Base-by-base conservation (phyloP, 2,113 vertebrate species). In the Chauna torquata region DNA sequence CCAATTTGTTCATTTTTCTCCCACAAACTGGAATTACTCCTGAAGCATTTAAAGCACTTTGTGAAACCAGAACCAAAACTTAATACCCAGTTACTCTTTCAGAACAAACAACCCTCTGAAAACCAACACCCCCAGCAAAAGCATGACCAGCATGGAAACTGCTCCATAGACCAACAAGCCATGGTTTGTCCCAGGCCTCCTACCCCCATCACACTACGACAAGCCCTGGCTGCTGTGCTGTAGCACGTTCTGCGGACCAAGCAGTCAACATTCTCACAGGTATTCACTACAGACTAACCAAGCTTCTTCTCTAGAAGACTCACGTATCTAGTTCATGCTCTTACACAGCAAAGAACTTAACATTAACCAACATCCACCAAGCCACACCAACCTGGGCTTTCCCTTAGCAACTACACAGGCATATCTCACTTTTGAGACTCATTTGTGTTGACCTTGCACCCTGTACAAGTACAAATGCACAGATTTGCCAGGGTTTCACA, bases 281-380 rank as follows among this genome's bases (percentile, higher is more conserved):
- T 18, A 40, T 7, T 55, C 42, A 28, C 0, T 1, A 17, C 0
- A 0, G 72, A 57, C 16, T 52, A 76, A 72, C 15, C 40, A 50
- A 50, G 28, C 17, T 59, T 18, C 19, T 68, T 38, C 16, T 18
- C 1, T 28, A 7, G 9, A 58, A 64, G 38, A 59, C 19, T 72
- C 32, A 30, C 2, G 4, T 9, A 44, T 3, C 18, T 55, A 25
- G 22, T 36, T 19, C n/a, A 50, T 7, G 34, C 16, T 64, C 42
- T 66, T 69, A 13, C 38, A 28, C 18, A 54, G 61, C 16, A 30
- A 82, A 78, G 55, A 23, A 34, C 6, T 58, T 20, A n/a, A 42
- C 5, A 44, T 23, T 52, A 80, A 83, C 47, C 32, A 42, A 30
- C 0, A 3, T 15, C 22, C 17, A 45, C 24, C 1, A 0, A 42